Percentiles rank a stretch among this genome's conserved stretches.
These are phyloP conservation scores for Ophion ellenae DNA, from an alignment of 2,888 invertebrate genomes.

Conservation along the genomic window DNA sequence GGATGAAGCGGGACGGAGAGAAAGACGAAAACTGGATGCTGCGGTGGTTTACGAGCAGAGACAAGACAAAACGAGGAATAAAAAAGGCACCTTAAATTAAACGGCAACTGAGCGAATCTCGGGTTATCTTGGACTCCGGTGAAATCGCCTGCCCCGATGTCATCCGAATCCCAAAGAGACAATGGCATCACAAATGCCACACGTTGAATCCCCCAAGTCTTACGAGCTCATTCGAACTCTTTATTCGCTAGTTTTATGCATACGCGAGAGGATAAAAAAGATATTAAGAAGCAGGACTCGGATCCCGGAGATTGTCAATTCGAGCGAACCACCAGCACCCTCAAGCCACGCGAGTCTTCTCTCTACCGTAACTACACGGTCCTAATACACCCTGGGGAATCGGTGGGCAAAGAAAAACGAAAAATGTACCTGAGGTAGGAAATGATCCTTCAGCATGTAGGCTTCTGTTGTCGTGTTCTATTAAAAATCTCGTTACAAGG, in stretches of 20 bases:
- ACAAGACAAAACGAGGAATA: not conserved
- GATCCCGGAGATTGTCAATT: not conserved
- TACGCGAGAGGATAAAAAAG: not conserved
- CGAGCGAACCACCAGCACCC: not conserved
- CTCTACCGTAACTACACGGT: not conserved
- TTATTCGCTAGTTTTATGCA: not conserved
- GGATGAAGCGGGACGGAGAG: not conserved
- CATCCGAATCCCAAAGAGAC: not conserved
- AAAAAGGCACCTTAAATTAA: constrained; percentile 37
- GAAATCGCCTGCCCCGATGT: not conserved
- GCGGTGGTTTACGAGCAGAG: constrained; percentile 8
- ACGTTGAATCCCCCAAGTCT: not conserved
- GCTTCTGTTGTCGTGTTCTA: constrained; percentile 49
- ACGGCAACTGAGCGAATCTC: constrained; percentile 52
- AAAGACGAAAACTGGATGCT: constrained; percentile 3
- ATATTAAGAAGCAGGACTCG: not conserved
- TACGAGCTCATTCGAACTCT: not conserved
- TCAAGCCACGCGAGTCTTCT: not conserved
- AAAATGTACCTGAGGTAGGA: constrained; percentile 29
- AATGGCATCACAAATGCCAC: not conserved
- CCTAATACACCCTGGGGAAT: constrained; percentile 15
- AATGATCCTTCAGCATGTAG: constrained; percentile 45
- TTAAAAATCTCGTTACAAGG: constrained; percentile 66
- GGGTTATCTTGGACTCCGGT: constrained; percentile 48
- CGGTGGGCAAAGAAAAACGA: constrained; percentile 8